phyloP scores from a whole-genome alignment of 2,113 vertebrate species.

The Mixornis gularis region DNA sequence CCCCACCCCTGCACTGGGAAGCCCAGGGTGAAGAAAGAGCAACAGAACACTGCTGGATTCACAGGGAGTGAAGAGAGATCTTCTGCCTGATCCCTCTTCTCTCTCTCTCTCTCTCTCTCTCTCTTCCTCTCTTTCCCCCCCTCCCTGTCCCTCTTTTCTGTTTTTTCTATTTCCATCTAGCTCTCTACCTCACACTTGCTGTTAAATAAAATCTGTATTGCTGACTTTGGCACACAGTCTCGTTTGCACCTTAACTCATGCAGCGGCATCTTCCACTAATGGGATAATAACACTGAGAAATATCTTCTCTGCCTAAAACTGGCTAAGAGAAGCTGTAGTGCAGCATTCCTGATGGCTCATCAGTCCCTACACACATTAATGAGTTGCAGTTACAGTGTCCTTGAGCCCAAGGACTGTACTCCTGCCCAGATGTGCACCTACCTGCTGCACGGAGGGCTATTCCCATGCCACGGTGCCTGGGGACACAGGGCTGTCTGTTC shows the following conservation, averaged over 20 bases:
- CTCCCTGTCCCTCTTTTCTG: not conserved
- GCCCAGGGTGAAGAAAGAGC: not conserved
- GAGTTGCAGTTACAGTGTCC: not conserved
- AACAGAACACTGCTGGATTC: not conserved
- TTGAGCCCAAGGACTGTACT: not conserved
- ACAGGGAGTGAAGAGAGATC: no score
- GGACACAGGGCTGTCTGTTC: not conserved
- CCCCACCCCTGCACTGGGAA: fast-evolving
- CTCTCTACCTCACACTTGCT: not conserved
- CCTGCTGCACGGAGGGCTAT: fast-evolving
- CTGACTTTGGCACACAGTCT: not conserved
- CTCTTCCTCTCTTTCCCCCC: fast-evolving
- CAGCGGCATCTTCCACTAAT: not conserved
- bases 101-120: no score
- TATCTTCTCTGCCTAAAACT: not conserved
- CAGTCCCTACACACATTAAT: not conserved
- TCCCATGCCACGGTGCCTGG: fast-evolving
- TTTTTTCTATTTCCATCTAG: not conserved
- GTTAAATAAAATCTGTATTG: not conserved
- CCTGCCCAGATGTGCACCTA: not conserved
- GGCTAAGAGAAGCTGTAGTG: not conserved
- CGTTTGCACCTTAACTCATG: not conserved
- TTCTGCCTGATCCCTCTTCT: not conserved
- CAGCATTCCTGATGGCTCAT: not conserved
- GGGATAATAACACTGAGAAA: not conserved